Conservation (phyloP, 2,888 invertebrate species). For the Zaprionus obscuricornis region DNA sequence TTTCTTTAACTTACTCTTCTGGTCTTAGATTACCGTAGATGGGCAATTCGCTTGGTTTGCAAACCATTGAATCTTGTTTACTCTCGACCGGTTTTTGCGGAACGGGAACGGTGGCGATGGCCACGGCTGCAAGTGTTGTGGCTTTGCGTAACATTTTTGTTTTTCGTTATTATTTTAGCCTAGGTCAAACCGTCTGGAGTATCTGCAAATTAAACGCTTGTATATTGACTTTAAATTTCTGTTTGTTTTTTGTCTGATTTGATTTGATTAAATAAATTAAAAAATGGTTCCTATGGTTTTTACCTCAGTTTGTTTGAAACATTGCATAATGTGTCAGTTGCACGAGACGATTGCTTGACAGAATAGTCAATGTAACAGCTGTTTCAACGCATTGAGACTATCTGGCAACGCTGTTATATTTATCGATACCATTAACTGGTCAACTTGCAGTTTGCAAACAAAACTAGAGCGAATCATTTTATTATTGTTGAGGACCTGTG, state of each 20-base stretch:
- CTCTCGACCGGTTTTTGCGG: not conserved
- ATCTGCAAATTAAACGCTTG: constrained; percentile 27
- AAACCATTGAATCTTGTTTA: constrained; percentile 36
- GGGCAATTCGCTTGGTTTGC: constrained; percentile 81
- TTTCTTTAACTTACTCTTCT: constrained; percentile 64
- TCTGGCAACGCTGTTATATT: constrained; percentile 22
- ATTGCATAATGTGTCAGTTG: constrained; percentile 58
- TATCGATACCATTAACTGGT: constrained; percentile 17
- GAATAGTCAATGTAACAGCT: constrained; percentile 22
- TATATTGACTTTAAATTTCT: constrained; percentile 51
- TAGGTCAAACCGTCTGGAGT: constrained; percentile 11
- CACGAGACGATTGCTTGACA: constrained; percentile 55
- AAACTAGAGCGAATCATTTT: not conserved
- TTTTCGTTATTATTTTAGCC: constrained; percentile 14
- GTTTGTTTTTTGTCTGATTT: constrained; percentile 10
- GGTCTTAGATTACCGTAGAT: constrained; percentile 80
- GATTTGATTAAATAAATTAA: too few species aligned
- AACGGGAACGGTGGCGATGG: constrained; percentile 44
- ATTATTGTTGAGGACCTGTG: not conserved
- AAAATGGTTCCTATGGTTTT: constrained; percentile 30
- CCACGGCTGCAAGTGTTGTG: constrained; percentile 68
- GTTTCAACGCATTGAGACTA: not conserved
- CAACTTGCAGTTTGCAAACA: too few species aligned
- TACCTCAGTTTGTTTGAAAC: constrained; percentile 45
- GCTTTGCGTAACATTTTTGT: constrained; percentile 58